Conservation (phyloP, 2,113 vertebrate genomes). For the Ciconia boyciana region DNA sequence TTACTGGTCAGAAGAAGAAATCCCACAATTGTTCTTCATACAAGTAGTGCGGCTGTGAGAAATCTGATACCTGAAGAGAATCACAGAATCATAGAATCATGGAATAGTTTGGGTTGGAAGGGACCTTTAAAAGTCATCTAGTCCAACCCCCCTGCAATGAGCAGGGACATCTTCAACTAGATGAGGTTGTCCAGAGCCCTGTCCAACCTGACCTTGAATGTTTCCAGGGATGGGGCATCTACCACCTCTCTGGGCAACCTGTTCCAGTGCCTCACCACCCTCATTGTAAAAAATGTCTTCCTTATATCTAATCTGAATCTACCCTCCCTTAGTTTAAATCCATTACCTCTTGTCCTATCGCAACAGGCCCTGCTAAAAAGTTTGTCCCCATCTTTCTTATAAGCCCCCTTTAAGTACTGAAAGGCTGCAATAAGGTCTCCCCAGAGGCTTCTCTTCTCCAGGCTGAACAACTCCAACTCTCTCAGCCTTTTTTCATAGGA, state of each 20-base stretch:
- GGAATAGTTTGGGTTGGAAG: background rate
- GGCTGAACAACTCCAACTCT: background rate
- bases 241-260: background rate
- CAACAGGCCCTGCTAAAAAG: background rate
- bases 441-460: background rate
- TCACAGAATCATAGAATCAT: background rate
- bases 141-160: background rate
- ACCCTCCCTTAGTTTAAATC: background rate
- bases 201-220: background rate
- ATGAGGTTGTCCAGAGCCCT: background rate
- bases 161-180: background rate
- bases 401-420: background rate
- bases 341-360: background rate
- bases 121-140: background rate
- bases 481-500: background rate
- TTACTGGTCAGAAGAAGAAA: background rate
- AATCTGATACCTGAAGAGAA: background rate
- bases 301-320: background rate
- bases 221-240: background rate
- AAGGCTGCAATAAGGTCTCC: background rate
- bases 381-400: background rate
- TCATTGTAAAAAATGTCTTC: background rate
- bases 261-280: background rate
- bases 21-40: background rate
- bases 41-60: rapidly evolving